phyloP scores from a whole-genome alignment of 2,888 invertebrate genomes.

The Brassicogethes aeneus region DNA sequence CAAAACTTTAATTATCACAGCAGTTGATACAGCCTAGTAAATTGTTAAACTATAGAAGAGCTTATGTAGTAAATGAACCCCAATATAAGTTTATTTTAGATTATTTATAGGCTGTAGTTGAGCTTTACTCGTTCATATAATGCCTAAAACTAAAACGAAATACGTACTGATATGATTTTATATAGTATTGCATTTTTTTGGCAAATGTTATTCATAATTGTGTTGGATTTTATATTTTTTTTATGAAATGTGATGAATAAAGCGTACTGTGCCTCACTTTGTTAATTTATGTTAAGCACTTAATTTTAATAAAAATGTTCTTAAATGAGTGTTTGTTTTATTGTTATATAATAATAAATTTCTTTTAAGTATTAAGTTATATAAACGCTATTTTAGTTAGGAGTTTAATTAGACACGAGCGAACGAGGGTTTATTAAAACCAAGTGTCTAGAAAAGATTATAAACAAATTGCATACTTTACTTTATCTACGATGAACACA shows the following conservation, averaged over 20 bases:
- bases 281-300: conserved; percentile 33
- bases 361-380: no score
- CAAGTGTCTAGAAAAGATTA: no score
- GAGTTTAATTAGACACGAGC: no score
- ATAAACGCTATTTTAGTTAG: no score
- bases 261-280: conserved; percentile 35
- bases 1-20: conserved; percentile 9
- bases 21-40: conserved; percentile 5
- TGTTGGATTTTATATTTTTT: conserved; percentile 15
- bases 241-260: conserved; percentile 25
- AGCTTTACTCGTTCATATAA: conserved; percentile 24
- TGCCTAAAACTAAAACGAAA: conserved; percentile 13
- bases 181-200: conserved; percentile 12
- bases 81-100: background rate
- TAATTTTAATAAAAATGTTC: conserved; percentile 32
- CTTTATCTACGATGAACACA: no score
- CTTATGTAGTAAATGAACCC: conserved; percentile 9
- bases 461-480: no score
- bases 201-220: conserved; percentile 10
- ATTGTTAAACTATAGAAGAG: conserved; percentile 9
- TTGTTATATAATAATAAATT: no score
- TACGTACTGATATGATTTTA: conserved; percentile 7
- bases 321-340: conserved; percentile 13
- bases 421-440: no score
- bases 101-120: conserved; percentile 14